Conservation (phyloP, 1,140 invertebrate genomes). For the Drosophila melanogaster region DNA sequence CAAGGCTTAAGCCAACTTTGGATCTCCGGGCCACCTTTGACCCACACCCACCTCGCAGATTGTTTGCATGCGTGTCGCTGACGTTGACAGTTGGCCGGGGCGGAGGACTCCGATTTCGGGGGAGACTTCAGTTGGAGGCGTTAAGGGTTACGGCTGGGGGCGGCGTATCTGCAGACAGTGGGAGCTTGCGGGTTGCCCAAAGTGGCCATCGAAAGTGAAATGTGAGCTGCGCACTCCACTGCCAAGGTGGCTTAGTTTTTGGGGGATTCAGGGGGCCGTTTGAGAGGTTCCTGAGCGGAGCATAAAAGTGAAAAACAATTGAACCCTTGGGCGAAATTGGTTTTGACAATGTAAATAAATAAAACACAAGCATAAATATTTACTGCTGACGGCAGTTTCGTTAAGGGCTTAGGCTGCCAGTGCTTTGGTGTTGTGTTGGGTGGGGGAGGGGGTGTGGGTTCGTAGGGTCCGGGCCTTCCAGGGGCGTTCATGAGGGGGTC, state of each 20-base stretch:
- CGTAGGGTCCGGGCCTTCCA: background rate
- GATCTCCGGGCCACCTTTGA: constrained; percentile 22
- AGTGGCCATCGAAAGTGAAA: constrained; percentile 65
- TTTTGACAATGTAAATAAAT: constrained; percentile 84
- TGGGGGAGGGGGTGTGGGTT: background rate
- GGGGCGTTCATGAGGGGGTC: background rate
- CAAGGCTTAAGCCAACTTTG: constrained; percentile 58
- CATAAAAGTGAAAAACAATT: constrained; percentile 83
- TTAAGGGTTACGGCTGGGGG: background rate
- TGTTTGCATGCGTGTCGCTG: constrained; percentile 78
- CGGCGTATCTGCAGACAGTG: constrained; percentile 14
- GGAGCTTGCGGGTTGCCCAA: constrained; percentile 53
- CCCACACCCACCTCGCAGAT: constrained; percentile 28
- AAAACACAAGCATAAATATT: constrained; percentile 83
- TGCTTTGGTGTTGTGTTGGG: background rate
- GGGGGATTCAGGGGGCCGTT: background rate
- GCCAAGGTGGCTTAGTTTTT: constrained; percentile 4
- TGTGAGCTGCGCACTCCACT: constrained; percentile 35
- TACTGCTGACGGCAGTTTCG: constrained; percentile 72
- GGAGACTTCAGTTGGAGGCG: background rate
- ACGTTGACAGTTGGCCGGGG: constrained; percentile 42
- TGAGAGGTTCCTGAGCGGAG: constrained; percentile 6
- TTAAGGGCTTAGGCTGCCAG: constrained; percentile 41
- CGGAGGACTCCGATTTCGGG: background rate
- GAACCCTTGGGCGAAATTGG: constrained; percentile 82